Base-by-base conservation (phyloP, 2,797 vertebrate species). In the Phyllotis vaccarum region DNA sequence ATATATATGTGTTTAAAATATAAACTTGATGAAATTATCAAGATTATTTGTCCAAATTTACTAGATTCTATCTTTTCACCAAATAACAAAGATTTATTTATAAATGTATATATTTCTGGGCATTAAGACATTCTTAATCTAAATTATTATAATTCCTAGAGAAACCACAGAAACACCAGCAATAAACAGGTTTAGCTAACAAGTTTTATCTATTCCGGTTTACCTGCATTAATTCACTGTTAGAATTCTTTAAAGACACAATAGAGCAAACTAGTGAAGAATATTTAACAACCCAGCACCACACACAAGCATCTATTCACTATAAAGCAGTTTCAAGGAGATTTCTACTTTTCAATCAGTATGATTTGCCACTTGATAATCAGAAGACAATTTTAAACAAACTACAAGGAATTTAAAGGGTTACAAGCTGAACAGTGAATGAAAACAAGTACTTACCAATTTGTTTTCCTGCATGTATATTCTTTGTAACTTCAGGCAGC, bases 381-480 rank as follows among this genome's bases (percentile, higher is more conserved):
- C 93, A 93, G 97, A 97, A 96, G 72, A 96, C 95, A 96, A 95
- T 1, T 24, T 70, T 60, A 91, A 68, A 43, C 27, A 24, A 78
- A 89, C 14, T 66, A 75, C 13, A 91, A 93, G 46, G 31, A 94
- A 89, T 66, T 80, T 21, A 81, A 91, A 95, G 31, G 5, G 91
- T 52, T 94, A 74, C 49, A 86, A 94, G 90, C 60, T 27, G 2
- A 93, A 78, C 49, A 87, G 22, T 3, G 16, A 86, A 83, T 43
- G 27, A 62, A 46, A 91, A 58, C 24, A n/a, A 75, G 86, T 98
- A 99, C 99, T 99, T 98, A 99, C 99, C 99, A 99, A 98, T 99
- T 99, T 99, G 99, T 99, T 99, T 98, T 99, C 99, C 98, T 99
- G 99, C 99, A 99, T 99, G 98, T 99, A 99, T 98, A 99, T 99